Evolutionary conservation across 2,113 vertebrate genomes (phyloP), one percentile per base, ranked within the genome.

Genomic region (Gymnorhina tibicen): DNA sequence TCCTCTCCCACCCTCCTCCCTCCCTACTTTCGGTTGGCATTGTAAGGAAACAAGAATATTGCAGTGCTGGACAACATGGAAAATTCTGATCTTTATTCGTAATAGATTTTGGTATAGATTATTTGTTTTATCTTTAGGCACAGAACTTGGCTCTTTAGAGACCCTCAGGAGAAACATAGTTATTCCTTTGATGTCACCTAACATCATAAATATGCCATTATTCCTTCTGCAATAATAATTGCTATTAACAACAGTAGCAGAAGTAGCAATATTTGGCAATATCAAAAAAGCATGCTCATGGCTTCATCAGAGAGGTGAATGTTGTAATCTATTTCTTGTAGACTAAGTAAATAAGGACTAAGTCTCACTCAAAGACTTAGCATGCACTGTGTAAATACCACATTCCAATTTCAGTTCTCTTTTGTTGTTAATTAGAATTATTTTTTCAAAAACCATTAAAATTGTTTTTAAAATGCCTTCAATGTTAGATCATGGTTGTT

Each of bases 301-400:
- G 28, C 64, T 90, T 81, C 27, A 81, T 77, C 77, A 62, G 18
- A 87, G 53, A 93, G 56, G 86, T 84, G 60, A 86, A 70, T 37
- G 24, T 44, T 77, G 20, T 75, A 86, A 86, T 84, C 72, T 88
- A 21, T 84, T 93, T 93, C 69, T 63, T 56, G 30, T 68, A 92
- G 79, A 52, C 44, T 84, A 92, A 84, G 83, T 83, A 92, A 95
- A 96, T 83, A 93, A 77, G 88, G 75, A 63, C 63, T 70, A 89
- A 87, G 63, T 84, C 85, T 93, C 68, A 70, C 59, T 81, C 72
- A 69, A 46, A 73, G 87, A 28, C 59, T 20, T 91, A 79, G 35
- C 73, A 30, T 74, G 75, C 66, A 47, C 59, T 84, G 37, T 85
- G 79, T 70, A 96, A 96, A 91, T 81, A 82, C 22, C 4, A 16